These are phyloP conservation scores for Mizuhopecten yessoensis DNA, from an alignment of 1,140 invertebrate genomes.

Conservation along the genomic window DNA sequence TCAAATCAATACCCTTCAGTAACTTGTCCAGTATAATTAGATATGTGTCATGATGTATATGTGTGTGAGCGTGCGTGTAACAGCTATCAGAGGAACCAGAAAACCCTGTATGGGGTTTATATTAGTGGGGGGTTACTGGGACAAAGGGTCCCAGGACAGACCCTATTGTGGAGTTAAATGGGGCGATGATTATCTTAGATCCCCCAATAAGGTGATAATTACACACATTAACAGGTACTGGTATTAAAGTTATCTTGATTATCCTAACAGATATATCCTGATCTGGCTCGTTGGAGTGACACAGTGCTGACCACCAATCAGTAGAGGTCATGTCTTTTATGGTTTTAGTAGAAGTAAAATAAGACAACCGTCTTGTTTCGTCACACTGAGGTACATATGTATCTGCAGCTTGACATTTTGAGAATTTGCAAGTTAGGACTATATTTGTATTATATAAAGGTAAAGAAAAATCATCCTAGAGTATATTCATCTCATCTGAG, in stretches of 20 bases:
- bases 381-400: no score
- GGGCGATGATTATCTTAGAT: slow-evolving; percentile 3
- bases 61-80: background rate
- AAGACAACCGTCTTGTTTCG: no score
- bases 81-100: background rate
- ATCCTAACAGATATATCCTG: background rate
- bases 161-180: background rate
- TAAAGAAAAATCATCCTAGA: no score
- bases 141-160: background rate
- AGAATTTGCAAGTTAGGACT: no score
- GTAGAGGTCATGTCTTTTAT: no score
- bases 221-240: background rate
- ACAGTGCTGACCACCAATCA: no score
- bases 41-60: background rate
- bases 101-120: background rate
- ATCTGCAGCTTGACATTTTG: no score
- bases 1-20: background rate
- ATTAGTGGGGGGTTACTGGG: background rate
- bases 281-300: no score
- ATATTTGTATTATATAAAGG: no score
- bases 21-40: background rate
- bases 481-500: no score
- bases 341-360: no score
- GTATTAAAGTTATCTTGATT: background rate
- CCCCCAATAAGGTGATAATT: slow-evolving; percentile 23